phyloP scores from a whole-genome alignment of 2,888 invertebrate genomes.

The Epinotia demarniana region DNA sequence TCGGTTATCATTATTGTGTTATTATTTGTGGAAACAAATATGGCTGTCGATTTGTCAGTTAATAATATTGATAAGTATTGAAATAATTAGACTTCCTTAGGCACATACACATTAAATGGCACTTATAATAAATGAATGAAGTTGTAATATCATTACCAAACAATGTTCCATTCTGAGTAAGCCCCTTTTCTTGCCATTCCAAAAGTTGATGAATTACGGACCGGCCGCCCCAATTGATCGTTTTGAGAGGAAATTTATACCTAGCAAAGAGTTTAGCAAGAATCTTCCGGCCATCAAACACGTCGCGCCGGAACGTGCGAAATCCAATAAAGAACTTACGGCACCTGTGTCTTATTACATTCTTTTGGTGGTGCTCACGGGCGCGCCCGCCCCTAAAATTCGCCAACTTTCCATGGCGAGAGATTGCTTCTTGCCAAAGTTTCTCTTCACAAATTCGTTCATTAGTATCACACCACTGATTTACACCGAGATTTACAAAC shows the following conservation, averaged over 20 bases:
- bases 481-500: conserved; percentile 48
- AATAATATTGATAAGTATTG: neutral
- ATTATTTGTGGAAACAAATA: neutral
- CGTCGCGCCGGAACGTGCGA: conserved; percentile 80
- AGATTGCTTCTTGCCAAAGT: conserved; percentile 80
- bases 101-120: neutral
- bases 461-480: conserved; percentile 76
- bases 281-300: conserved; percentile 82
- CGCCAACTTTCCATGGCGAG: conserved; percentile 76
- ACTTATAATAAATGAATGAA: neutral
- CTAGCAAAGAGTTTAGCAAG: conserved; percentile 78
- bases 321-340: conserved; percentile 83
- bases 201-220: conserved; percentile 46
- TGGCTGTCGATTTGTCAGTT: neutral
- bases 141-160: conserved; percentile 5
- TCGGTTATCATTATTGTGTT: neutral
- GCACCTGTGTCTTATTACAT: conserved; percentile 84
- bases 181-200: conserved; percentile 22
- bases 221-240: conserved; percentile 61
- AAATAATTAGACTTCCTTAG: neutral
- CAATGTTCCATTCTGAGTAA: conserved; percentile 4
- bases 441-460: conserved; percentile 79
- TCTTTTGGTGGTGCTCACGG: conserved; percentile 78
- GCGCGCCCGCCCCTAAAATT: conserved; percentile 70
- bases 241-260: conserved; percentile 73